These are phyloP conservation scores for Parambassis ranga DNA, from an alignment of 2,797 vertebrate species.

Conservation along the genomic window DNA sequence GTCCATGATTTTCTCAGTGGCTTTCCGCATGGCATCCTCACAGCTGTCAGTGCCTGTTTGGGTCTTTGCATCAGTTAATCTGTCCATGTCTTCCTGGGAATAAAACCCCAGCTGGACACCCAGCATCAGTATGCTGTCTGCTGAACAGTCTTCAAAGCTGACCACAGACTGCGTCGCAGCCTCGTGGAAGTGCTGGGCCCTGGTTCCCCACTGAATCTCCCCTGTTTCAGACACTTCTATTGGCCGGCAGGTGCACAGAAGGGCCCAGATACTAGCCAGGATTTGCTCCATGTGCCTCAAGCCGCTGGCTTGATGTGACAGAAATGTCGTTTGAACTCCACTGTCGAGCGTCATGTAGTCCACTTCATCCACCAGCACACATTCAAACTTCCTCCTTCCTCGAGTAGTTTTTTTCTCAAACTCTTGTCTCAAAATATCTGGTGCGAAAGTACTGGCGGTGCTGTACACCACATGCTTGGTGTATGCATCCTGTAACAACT, in stretches of 20 bases:
- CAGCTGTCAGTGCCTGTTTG: neutral
- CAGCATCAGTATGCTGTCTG: neutral
- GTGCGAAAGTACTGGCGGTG: neutral
- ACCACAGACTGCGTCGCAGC: neutral
- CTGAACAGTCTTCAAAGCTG: neutral
- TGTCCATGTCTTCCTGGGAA: neutral
- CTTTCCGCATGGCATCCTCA: neutral
- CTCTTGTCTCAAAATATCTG: slow-evolving; percentile 12
- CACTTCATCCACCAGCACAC: slow-evolving; percentile 14
- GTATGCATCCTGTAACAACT: neutral
- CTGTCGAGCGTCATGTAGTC: slow-evolving; percentile 48
- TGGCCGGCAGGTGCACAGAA: slow-evolving; percentile 41
- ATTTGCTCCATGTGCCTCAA: slow-evolving; percentile 3
- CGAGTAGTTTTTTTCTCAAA: slow-evolving; percentile 17
- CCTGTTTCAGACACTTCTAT: slow-evolving; percentile 43
- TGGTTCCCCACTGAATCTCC: slow-evolving; percentile 46
- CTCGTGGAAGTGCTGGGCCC: slow-evolving; percentile 25
- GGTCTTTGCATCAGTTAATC: neutral
- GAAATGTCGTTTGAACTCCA: slow-evolving; percentile 11
- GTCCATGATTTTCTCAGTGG: neutral
- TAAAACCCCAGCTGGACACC: neutral
- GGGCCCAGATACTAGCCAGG: slow-evolving; percentile 7
- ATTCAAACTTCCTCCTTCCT: neutral
- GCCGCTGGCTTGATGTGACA: neutral
- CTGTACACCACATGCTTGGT: neutral